Base-by-base conservation (phyloP, 2,797 vertebrate genomes). In the Catamblyrhynchus diadema region DNA sequence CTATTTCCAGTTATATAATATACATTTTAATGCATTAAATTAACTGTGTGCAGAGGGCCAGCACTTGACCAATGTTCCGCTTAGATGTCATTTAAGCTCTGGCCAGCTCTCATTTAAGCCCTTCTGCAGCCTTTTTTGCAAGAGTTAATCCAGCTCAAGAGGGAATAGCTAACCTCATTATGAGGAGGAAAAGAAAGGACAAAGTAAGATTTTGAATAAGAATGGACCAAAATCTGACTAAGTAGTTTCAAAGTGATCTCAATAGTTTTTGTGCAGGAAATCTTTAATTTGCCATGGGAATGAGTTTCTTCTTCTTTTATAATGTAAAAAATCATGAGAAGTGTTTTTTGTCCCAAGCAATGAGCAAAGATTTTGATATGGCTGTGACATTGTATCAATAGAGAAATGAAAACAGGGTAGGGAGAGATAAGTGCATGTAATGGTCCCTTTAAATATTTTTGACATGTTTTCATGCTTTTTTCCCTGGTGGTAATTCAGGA, bases 401-500 rank as follows among this genome's bases (percentile, higher is more conserved):
- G 27, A 80, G 37, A 83, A 91, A 65, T 64, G 13, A 39, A 48
- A 95, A 88, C 9, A 27, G 41, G 25, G 33, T 21, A 86, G n/a
- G 35, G 73, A 85, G 35, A 71, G 48, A 53, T 27, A 69, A 35
- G 5, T 78, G 42, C 8, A 66, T 45, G 30, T 13, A 81, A 37
- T 1, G 4, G 23, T 62, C 44, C 33, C 80, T 92, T 93, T 92
- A 95, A 95, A 62, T 54, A 88, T 9, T 77, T 93, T n/a, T 44
- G 27, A 82, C 56, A 65, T 47, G 16, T 87, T 96, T 94, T 86
- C 48, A 39, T 94, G 39, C 35, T 50, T 64, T 86, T 94, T 88
- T 65, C 35, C 65, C 30, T 72, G 42, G 45, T 66, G 37, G 94
- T 92, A 96, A 96, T 95, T 97, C 87, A 94, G 39, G 70, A 83